Conservation (phyloP, 1,140 invertebrate genomes). For the Drosophila lowei region DNA sequence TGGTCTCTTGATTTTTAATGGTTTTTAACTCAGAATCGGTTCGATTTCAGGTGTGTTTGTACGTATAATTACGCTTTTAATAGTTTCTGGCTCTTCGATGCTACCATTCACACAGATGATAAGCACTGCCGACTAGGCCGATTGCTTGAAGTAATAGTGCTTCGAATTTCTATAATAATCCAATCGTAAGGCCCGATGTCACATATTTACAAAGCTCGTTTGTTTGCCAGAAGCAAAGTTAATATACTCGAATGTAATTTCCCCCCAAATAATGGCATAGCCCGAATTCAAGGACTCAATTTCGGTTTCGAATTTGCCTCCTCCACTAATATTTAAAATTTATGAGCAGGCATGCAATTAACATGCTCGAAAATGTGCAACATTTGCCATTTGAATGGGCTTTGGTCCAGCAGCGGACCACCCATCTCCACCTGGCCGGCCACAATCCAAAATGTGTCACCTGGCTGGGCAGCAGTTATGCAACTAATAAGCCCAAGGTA, state of each 20-base stretch:
- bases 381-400: slow-evolving; percentile 52
- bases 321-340: slow-evolving; percentile 48
- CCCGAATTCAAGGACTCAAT: slow-evolving; percentile 16
- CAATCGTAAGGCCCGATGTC: no score
- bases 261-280: neutral
- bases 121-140: no score
- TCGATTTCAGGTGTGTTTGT: no score
- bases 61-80: no score
- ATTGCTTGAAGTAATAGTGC: no score
- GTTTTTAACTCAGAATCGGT: no score
- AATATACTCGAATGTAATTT: slow-evolving; percentile 18
- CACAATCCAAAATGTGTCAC: slow-evolving; percentile 34
- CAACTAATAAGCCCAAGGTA: slow-evolving; percentile 55
- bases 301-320: slow-evolving; percentile 29
- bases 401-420: neutral
- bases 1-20: no score
- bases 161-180: no score
- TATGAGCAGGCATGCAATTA: slow-evolving; percentile 47
- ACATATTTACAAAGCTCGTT: no score
- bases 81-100: no score
- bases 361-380: slow-evolving; percentile 45
- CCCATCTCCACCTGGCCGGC: neutral
- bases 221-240: neutral
- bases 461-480: slow-evolving; percentile 42
- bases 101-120: no score